Conservation (phyloP, 2,888 invertebrate genomes). For the Patella caerulea region DNA sequence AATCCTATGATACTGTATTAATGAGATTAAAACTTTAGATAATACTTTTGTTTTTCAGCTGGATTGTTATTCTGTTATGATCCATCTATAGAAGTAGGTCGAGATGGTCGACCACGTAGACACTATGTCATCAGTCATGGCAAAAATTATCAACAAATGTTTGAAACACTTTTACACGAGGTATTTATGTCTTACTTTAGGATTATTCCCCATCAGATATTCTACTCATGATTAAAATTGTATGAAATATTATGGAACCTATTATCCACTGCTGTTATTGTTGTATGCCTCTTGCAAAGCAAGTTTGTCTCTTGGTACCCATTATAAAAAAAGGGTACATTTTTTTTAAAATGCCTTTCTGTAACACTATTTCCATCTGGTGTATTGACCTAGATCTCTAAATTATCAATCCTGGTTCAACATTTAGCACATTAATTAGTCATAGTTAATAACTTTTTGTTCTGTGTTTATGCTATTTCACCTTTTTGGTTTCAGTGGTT, state of each 20-base stretch:
- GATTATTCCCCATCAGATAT: too few species aligned
- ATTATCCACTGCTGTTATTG: background rate
- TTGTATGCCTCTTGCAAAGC: too few species aligned
- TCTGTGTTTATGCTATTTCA: too few species aligned
- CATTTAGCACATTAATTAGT: too few species aligned
- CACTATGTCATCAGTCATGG: conserved; percentile 57
- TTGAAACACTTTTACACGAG: conserved; percentile 59
- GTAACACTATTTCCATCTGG: too few species aligned
- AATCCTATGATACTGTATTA: background rate
- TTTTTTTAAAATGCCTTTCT: too few species aligned
- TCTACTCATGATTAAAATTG: background rate
- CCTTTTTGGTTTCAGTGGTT: too few species aligned
- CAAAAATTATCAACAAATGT: conserved; percentile 59
- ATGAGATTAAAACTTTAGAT: background rate
- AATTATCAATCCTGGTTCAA: too few species aligned
- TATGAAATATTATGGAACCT: background rate
- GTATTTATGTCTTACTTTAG: conserved; percentile 28
- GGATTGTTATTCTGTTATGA: conserved; percentile 60
- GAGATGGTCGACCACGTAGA: conserved; percentile 60
- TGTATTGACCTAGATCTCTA: too few species aligned
- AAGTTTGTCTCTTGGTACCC: too few species aligned
- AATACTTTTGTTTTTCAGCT: conserved; percentile 39
- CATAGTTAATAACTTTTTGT: too few species aligned
- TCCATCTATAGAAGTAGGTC: conserved; percentile 54
- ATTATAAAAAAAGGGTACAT: too few species aligned